Base-by-base conservation (phyloP, 2,113 vertebrate genomes). In the Glaucidium brasilianum region DNA sequence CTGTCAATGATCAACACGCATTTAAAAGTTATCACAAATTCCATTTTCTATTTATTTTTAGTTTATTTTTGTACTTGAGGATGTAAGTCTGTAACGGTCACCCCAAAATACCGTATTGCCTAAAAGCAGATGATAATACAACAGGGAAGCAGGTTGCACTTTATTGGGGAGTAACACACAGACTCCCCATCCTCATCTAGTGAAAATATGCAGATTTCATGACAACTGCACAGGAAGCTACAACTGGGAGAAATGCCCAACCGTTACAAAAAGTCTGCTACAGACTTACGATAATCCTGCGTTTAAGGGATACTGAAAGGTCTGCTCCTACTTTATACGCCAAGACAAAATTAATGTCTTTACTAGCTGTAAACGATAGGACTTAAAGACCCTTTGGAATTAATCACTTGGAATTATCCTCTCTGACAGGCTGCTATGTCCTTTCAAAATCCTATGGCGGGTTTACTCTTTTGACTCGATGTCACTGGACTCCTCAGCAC, bases 371-470 rank as follows among this genome's bases (percentile, higher is more conserved):
- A 45, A 81, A n/a, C 7, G 17, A 50, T 2, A 32, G 25, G 80
- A 74, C 50, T 50, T 29, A 19, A 60, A 77, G 73, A 3, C n/a
- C 56, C 60, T 32, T 49, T 1, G 8, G 66, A 91, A 95, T 21
- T 5, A 56, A 49, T 13, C 6, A 4, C 53, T 32, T 25, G 32
- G 32, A 9, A 29, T 0, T 53, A 18, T 39, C 6, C 21, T 6
- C 52, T 35, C 45, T 25, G 39, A 39, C 7, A 22, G 0, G 3
- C 34, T 27, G 41, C 11, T 21, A 14, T 0, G 7, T 4, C 11
- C 34, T 23, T 27, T 0, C 32, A 15, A 90, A 67, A 14, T 9
- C 47, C 55, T 7, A 5, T 0, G 3, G 58, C 4, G 0, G 18
- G 47, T 8, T 7, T 27, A 17, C 5, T 18, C 26, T 34, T 63